Conservation (phyloP, 2,888 invertebrate species). For the Xanthia togata region DNA sequence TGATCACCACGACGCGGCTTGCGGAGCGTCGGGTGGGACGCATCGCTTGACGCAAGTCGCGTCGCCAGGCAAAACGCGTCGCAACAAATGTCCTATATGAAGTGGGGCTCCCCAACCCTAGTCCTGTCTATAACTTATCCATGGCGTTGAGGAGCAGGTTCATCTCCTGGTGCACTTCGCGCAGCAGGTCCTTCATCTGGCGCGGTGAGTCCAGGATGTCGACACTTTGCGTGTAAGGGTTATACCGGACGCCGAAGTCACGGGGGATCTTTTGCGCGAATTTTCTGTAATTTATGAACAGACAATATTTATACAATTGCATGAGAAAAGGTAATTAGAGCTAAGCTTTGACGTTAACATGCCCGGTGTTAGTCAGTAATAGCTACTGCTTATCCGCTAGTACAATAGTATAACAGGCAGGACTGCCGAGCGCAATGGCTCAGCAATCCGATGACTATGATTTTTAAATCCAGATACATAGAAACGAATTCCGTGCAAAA, state of each 20-base stretch:
- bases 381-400: not conserved
- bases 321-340: not conserved
- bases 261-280: slow-evolving; percentile 97
- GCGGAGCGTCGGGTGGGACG: not conserved
- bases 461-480: not conserved
- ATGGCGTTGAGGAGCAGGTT: slow-evolving; percentile 94
- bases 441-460: not conserved
- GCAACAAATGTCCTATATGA: not conserved
- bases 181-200: slow-evolving; percentile 95
- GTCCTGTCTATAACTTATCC: slow-evolving; percentile 90
- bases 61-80: not conserved
- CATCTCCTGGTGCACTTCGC: slow-evolving; percentile 95
- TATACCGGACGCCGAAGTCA: slow-evolving; percentile 98
- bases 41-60: not conserved
- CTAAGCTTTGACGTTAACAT: not conserved
- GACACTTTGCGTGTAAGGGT: slow-evolving; percentile 98
- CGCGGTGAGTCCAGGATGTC: slow-evolving; percentile 98
- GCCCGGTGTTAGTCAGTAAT: not conserved
- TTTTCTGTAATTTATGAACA: slow-evolving; percentile 91
- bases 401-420: not conserved
- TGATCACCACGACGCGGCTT: not conserved
- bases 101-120: not conserved
- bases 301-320: not conserved
- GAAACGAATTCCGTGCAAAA: not conserved
- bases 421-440: not conserved